A percentile compares a stretch with the other conserved stretches of the same genome.
Conservation (phyloP, 1,140 invertebrate species). For the Brachystomella parvula region DNA sequence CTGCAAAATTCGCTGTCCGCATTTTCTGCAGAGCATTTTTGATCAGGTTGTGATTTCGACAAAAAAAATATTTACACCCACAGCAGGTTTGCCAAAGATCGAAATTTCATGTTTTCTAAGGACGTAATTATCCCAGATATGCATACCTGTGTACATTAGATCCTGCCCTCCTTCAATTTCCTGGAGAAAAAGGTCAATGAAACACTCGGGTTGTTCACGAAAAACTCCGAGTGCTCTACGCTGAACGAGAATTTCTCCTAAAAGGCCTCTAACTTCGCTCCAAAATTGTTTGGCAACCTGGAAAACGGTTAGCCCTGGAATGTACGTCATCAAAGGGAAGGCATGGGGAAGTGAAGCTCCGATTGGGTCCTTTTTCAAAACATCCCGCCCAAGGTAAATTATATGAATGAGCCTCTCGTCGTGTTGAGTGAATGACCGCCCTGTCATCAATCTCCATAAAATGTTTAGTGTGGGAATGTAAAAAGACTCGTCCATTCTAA, state of each 20-base stretch:
- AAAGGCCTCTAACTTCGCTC: constrained; percentile 5
- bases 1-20: no score
- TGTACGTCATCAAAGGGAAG: constrained; percentile 7
- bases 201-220: neutral
- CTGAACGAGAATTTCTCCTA: constrained; percentile 13
- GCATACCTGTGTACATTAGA: constrained; percentile 16
- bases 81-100: no score
- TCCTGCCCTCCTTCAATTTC: constrained; percentile 15
- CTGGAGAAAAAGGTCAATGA: constrained; percentile 18
- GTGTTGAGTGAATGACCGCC: neutral
- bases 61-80: no score
- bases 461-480: constrained; percentile 17
- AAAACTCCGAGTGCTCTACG: constrained; percentile 1
- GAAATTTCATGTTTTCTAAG: no score
- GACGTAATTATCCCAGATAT: no score
- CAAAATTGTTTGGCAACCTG: constrained; percentile 16
- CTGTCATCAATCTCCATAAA: constrained; percentile 20
- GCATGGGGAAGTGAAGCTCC: constrained; percentile 9
- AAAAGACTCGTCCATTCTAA: constrained; percentile 16
- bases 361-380: constrained; percentile 17
- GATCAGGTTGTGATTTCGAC: no score
- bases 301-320: constrained; percentile 12
- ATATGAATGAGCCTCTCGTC: constrained; percentile 2
- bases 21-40: no score
- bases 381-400: constrained; percentile 1